Conservation (phyloP, 1,140 invertebrate species). For the Calliopsis andreniformis region DNA sequence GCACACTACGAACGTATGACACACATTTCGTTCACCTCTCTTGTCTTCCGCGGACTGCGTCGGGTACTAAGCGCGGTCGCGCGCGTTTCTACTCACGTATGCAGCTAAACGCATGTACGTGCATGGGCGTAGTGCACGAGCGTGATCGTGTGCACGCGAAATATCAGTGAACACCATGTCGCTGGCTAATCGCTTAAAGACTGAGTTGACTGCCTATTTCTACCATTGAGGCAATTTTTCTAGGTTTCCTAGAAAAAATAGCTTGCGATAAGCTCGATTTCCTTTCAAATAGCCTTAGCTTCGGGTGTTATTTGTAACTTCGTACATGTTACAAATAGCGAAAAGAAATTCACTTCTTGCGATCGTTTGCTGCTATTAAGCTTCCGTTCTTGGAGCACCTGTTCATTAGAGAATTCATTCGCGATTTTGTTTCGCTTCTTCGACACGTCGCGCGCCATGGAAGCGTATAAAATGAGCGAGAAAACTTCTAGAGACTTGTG, state of each 20-base stretch:
- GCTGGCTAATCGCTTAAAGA: conserved; percentile 69
- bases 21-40: conserved; percentile 69
- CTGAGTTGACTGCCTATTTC: conserved; percentile 57
- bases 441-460: not conserved
- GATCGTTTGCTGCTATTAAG: not conserved
- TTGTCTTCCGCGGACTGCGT: conserved; percentile 57
- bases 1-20: conserved; percentile 62
- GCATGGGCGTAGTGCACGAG: not conserved
- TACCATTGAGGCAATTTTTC: too few relatives aligned
- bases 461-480: not conserved
- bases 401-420: not conserved
- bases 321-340: too few relatives aligned
- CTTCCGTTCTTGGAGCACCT: too few relatives aligned
- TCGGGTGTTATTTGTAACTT: too few relatives aligned
- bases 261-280: too few relatives aligned
- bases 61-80: conserved; percentile 23
- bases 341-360: too few relatives aligned
- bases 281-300: too few relatives aligned
- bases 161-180: conserved; percentile 37
- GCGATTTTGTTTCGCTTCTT: not conserved
- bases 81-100: conserved; percentile 1
- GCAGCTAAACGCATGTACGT: conserved; percentile 29
- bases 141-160: conserved; percentile 4
- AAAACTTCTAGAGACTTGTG: not conserved
- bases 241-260: too few relatives aligned